Conservation (phyloP, 2,113 vertebrate species). For the Anseranas semipalmata region DNA sequence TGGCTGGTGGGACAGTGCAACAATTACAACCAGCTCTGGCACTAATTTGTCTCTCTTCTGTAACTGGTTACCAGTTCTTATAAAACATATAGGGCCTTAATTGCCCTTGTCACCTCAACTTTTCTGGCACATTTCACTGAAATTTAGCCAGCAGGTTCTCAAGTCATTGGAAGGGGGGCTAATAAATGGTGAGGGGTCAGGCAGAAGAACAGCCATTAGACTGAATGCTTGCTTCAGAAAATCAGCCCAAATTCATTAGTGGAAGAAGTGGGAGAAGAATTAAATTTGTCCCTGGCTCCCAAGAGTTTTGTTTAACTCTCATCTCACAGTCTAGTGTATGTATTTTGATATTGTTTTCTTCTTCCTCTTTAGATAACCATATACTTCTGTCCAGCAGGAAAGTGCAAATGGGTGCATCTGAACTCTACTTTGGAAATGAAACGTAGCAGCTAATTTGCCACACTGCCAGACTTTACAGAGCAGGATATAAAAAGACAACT, state of each 20-base stretch:
- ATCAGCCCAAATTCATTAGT: not conserved
- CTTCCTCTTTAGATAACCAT: not conserved
- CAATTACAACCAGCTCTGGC: not conserved
- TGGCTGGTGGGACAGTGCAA: not conserved
- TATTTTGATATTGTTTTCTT: not conserved
- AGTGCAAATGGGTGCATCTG: not conserved
- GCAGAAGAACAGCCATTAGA: not conserved
- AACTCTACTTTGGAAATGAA: slow-evolving; percentile 21
- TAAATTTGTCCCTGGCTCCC: not conserved
- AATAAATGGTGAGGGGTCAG: not conserved
- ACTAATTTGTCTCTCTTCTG: not conserved
- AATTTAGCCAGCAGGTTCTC: not conserved
- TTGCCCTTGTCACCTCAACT: not conserved
- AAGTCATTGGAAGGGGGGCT: not conserved
- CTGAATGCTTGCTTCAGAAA: not conserved
- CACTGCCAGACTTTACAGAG: not conserved
- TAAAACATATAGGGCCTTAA: not conserved
- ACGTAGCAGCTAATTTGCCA: slow-evolving; percentile 52
- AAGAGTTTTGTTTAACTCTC: not conserved
- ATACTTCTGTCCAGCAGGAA: not conserved
- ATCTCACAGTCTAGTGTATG: not conserved
- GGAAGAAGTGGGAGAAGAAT: not conserved
- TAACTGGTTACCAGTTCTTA: not conserved
- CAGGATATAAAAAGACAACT: slow-evolving; percentile 17
- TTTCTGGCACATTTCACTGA: not conserved